Evolutionary conservation across 1,140 invertebrate genomes (phyloP).

Genomic region (Cyclargus thomasi): DNA sequence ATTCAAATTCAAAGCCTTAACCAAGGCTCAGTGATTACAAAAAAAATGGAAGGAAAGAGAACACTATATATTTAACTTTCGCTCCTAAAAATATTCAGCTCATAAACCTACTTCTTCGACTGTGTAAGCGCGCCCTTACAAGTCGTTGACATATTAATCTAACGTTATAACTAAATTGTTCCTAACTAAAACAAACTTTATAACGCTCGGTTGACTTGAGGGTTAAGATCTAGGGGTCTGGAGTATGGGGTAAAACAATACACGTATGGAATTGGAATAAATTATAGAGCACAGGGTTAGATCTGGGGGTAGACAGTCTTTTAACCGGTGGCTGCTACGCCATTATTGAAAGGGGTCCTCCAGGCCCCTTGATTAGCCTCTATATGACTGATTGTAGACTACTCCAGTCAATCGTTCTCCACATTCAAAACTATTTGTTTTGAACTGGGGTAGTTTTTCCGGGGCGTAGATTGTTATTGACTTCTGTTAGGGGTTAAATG

Average conservation of each 20-base stretch:
- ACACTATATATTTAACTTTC: no score
- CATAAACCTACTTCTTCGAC: background rate
- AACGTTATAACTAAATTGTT: conserved; percentile 25
- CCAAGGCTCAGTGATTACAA: no score
- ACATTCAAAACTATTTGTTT: conserved; percentile 12
- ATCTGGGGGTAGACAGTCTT: conserved; percentile 50
- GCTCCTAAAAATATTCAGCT: background rate
- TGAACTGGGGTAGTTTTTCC: background rate
- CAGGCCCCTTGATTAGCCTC: conserved; percentile 19
- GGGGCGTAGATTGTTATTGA: background rate
- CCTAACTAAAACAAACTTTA: conserved; percentile 51
- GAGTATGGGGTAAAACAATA: conserved; percentile 55
- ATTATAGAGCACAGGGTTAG: conserved; percentile 56
- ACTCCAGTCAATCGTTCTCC: conserved; percentile 16
- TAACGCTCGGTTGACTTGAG: conserved; percentile 56
- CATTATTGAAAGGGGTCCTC: conserved; percentile 31
- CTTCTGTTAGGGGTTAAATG: background rate
- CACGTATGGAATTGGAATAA: conserved; percentile 54
- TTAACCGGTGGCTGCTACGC: conserved; percentile 41
- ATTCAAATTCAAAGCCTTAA: no score
- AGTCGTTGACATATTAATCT: conserved; percentile 29
- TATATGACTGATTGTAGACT: conserved; percentile 10
- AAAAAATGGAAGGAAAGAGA: no score
- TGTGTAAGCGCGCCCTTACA: conserved; percentile 12
- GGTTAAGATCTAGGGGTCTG: conserved; percentile 46